Conservation (phyloP, 2,888 invertebrate genomes). For the Caenorhabditis virilis region DNA sequence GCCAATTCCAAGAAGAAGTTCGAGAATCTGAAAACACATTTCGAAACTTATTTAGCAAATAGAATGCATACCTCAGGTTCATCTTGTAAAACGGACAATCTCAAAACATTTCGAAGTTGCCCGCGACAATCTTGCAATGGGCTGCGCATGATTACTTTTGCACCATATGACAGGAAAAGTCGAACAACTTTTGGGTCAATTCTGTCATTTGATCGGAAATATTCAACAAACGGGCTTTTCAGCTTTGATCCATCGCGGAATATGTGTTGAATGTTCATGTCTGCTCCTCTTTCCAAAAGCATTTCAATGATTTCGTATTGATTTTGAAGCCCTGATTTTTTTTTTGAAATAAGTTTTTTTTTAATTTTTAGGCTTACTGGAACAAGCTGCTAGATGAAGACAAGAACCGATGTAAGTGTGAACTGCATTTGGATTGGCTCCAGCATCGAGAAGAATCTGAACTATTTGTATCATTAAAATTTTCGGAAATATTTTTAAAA, state of each 20-base stretch:
- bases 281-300: conserved; percentile 55
- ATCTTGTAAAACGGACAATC: conserved; percentile 46
- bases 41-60: background rate
- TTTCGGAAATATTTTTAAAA: too few relatives aligned
- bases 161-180: conserved; percentile 58
- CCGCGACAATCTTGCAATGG: conserved; percentile 58
- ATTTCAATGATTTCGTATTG: conserved; percentile 56
- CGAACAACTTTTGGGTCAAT: conserved; percentile 51
- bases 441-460: conserved; percentile 70
- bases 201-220: conserved; percentile 48
- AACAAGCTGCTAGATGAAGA: conserved; percentile 70
- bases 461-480: too few relatives aligned
- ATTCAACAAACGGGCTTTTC: conserved; percentile 62
- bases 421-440: conserved; percentile 71
- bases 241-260: conserved; percentile 56
- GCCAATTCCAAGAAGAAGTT: conserved; percentile 47
- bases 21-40: conserved; percentile 33
- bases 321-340: conserved; percentile 50
- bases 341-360: conserved; percentile 8
- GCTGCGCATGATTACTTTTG: conserved; percentile 53
- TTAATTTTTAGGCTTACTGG: conserved; percentile 46
- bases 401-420: conserved; percentile 70
- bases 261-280: conserved; percentile 56
- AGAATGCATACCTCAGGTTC: conserved; percentile 39
- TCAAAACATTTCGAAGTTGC: conserved; percentile 59